Base-by-base conservation (phyloP, 1,140 invertebrate genomes). In the Halesus radiatus region DNA sequence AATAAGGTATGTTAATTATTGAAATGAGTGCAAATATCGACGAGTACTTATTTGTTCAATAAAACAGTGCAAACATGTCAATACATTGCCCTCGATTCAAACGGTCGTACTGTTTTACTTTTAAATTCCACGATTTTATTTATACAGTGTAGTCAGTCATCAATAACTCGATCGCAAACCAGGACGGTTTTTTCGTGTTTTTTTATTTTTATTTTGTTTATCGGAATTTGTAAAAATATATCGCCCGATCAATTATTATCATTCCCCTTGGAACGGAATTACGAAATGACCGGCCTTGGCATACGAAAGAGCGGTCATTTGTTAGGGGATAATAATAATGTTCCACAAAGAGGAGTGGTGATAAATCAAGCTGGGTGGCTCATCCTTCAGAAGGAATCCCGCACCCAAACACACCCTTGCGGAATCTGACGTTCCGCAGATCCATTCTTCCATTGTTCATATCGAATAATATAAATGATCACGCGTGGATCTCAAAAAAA, bases 361-460 rank as follows among this genome's bases (percentile, higher is more conserved):
- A 77, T 78, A 78, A 78, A 78, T 78, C 76, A 78, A 52, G 58
- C 18, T 52, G 13, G 22, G 3, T 10, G 45, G 37, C 20, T 10
- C 50, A 56, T 78, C 26, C 66, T 50, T 72, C 62, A 60, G 32
- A 76, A 58, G 54, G 54, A 72, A 37, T 56, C 16, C 45, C 52
- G 8, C 54, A 58, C 60, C 64, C 66, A 72, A 72, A 37, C 75
- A 77, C 75, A 77, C 58, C 52, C 75, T 45, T 54, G 32, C 32
- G 45, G 22, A 76, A 76, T 70, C 72, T 16, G 29, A 50, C 74
- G 56, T 62, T 76, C 54, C 22, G 29, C 16, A 58, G 53, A 56
- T 29, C 53, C 58, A 23, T 64, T 77, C 23, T 37, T 29, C 60
- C 22, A 78, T 78, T 78, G 62, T 78, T 78, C 64, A 72, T 70